Conservation (phyloP, 2,888 invertebrate genomes). For the Byasa hedistus region DNA sequence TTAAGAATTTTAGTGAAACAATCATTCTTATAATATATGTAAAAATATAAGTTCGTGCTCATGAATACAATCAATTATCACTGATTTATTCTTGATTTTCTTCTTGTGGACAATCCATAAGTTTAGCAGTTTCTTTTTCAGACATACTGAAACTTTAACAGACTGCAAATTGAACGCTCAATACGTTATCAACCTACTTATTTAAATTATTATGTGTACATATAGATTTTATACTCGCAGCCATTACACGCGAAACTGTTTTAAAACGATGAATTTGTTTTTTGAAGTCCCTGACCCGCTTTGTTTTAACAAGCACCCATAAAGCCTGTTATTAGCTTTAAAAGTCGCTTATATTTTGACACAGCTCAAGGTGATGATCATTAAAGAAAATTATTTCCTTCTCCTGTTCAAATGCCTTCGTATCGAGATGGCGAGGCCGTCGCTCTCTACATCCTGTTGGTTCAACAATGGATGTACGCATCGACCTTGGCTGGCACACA, state of each 20-base stretch:
- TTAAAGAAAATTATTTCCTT: slow-evolving; percentile 63
- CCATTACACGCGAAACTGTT: background rate
- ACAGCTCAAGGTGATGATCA: slow-evolving; percentile 48
- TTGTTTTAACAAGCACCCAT: slow-evolving; percentile 34
- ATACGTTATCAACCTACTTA: too few relatives aligned
- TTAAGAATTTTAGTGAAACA: too few relatives aligned
- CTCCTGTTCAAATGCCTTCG: slow-evolving; percentile 52
- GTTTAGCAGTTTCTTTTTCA: too few relatives aligned
- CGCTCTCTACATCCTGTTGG: slow-evolving; percentile 61
- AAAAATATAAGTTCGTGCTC: too few relatives aligned
- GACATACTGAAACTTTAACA: too few relatives aligned
- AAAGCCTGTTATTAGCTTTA: slow-evolving; percentile 35
- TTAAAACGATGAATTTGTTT: background rate
- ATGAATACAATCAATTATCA: too few relatives aligned
- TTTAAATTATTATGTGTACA: background rate
- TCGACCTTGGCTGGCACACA: slow-evolving; percentile 48
- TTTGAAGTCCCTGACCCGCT: slow-evolving; percentile 22
- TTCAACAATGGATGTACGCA: slow-evolving; percentile 54
- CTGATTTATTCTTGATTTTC: too few relatives aligned
- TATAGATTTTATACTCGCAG: background rate
- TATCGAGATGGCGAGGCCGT: slow-evolving; percentile 54
- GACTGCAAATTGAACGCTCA: too few relatives aligned
- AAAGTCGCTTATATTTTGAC: slow-evolving; percentile 47
- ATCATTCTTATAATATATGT: too few relatives aligned
- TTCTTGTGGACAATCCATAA: too few relatives aligned